Evolutionary conservation across 1,140 invertebrate genomes (phyloP), one percentile per base, ranked within the genome.

Genomic region (Zaprionus kolodkinae): DNA sequence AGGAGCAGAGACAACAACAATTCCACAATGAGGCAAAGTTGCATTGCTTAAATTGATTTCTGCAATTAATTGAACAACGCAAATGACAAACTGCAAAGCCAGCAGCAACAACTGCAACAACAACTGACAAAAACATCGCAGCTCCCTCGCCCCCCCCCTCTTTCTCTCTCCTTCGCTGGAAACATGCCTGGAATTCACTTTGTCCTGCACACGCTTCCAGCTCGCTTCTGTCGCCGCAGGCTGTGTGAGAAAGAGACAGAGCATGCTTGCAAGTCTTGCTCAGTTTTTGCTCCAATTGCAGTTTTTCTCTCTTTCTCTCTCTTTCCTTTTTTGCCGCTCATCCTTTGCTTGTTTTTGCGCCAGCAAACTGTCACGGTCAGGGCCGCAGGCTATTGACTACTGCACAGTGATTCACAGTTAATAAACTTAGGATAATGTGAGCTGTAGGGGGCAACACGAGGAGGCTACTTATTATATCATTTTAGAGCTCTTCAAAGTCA

Each of bases 1-100:
- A 21, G 21, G 21, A 21, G 21, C 1, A 21, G 21, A 21, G 21
- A 21, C 63, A 66, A 64, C 57, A 81, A 74, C 76, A 86, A 88
- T 87, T 79, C 73, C 62, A 67, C 86, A 87, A 87, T 90, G 82
- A 86, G 78, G 87, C 75, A 91, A 76, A 76, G 79, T 81, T 76
- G 81, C 88, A 91, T 91, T 91, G 79, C 89, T 91, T 79, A 89
- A 91, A 91, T 91, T 91, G 84, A 91, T 91, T 91, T 91, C 84
- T 91, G 81, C 89, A 91, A 91, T 91, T 91, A 91, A 91, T 91
- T 88, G 84, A 91, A 89, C 81, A 88, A 89, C 84, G 80, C 81
- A 88, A 87, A 87, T 88, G 78, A 89, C 78, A 85, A 89, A 89
- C 81, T 84, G 55, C 81, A 79, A 81, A 33, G 10, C 27, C 55